A percentile compares a stretch with the other conserved stretches of the same genome.
Evolutionary conservation across 2,888 invertebrate genomes (phyloP).

Genomic region (Andrena haemorrhoa): DNA sequence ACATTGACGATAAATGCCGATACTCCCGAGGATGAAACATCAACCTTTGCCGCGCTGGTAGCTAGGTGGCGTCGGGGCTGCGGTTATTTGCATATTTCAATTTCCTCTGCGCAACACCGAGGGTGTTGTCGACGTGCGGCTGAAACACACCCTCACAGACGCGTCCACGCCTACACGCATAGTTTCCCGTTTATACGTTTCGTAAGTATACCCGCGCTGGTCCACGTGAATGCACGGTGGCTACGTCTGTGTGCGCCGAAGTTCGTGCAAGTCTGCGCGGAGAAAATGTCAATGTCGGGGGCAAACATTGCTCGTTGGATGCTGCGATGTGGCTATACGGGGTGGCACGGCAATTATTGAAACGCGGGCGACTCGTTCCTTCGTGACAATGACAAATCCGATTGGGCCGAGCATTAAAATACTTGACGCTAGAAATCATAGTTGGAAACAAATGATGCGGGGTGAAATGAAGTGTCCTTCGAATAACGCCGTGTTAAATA

Average conservation of each 20-base stretch:
- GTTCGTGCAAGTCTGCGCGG: constrained; percentile 44
- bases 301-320: constrained; percentile 56
- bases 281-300: constrained; percentile 69
- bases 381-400: neutral
- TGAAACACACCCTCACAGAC: constrained; percentile 55
- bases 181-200: constrained; percentile 42
- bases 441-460: neutral
- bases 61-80: constrained; percentile 72
- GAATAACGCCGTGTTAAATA: too few relatives aligned
- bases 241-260: constrained; percentile 28
- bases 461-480: neutral
- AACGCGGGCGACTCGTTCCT: neutral
- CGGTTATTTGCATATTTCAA: constrained; percentile 82
- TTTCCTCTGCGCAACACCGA: constrained; percentile 78
- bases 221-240: constrained; percentile 29
- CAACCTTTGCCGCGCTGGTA: constrained; percentile 61
- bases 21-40: constrained; percentile 68
- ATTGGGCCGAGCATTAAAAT: neutral
- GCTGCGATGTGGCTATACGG: constrained; percentile 27
- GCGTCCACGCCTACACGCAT: constrained; percentile 25
- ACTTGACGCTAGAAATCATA: neutral
- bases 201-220: constrained; percentile 6
- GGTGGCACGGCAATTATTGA: constrained; percentile 24
- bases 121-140: constrained; percentile 67
- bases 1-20: constrained; percentile 69